Evolutionary conservation across 2,888 invertebrate genomes (phyloP), one percentile per base, ranked within the genome.

Genomic region (Clistopyga incitator): DNA sequence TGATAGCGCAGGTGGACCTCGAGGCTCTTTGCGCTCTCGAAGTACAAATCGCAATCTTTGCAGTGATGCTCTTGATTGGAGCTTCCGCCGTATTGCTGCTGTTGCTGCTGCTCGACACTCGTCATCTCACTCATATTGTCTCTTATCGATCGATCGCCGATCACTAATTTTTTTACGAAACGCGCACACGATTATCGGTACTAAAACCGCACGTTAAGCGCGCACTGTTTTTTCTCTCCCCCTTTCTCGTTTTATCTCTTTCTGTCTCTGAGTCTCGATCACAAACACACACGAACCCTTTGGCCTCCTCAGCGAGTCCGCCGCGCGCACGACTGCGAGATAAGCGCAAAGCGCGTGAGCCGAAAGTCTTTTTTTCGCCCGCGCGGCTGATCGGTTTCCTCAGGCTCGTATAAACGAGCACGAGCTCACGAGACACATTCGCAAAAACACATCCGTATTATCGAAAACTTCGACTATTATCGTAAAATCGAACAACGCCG

Each of bases 1-100:
- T 97, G 96, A 93, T 97, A 97, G 91, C 96, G 96, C 89, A 97
- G 94, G 93, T 97, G 97, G 86, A 97, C 97, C 90, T 97, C 96
- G 87, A 97, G 94, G 82, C 97, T 97, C 90, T 96, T 96, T 82
- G 95, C 95, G 88, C 96, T 96, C 92, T 97, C 96, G 91, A 97
- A 95, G 90, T 95, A 95, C 87, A 97, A 94, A 90, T 96, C 96
- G 94, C 97, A 97, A 93, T 96, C 95, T 93, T 96, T 96, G 94
- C 97, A 97, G 92, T 95, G 95, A 92, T 95, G 95, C 89, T 95
- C 95, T 91, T 94, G 94, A 86, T 92, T 93, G 50, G 90, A 88
- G 68, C 88, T 87, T 18, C 87, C 87, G 47, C 88, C 88, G 25
- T 78, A 81, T 52, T 85, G 82, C 71, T 86, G 86, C 74, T 86